These are phyloP conservation scores for Colaptes auratus DNA, from an alignment of 2,113 vertebrate species.

Conservation along the genomic window DNA sequence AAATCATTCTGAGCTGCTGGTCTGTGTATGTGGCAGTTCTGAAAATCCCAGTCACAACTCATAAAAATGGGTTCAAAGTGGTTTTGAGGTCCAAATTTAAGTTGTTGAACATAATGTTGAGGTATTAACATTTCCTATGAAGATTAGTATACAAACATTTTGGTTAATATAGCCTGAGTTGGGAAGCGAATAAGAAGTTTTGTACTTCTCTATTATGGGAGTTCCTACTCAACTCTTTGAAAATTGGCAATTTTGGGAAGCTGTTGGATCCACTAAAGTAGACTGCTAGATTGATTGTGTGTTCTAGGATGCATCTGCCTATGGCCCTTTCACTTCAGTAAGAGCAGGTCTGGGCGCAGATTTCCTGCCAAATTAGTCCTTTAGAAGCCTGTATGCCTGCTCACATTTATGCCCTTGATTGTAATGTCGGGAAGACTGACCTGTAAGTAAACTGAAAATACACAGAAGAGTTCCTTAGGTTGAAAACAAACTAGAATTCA, in stretches of 20 bases:
- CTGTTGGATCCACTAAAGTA: background rate
- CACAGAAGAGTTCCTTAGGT: background rate
- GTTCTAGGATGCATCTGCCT: background rate
- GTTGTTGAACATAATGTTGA: background rate
- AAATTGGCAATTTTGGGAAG: background rate
- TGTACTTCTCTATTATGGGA: background rate
- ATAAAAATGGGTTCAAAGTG: background rate
- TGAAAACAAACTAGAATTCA: background rate
- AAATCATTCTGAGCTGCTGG: background rate
- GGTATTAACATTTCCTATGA: background rate
- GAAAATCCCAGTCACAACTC: background rate
- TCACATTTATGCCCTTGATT: background rate
- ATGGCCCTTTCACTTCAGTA: background rate
- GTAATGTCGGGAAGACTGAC: background rate
- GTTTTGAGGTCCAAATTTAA: background rate
- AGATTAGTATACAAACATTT: background rate
- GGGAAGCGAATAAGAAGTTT: background rate
- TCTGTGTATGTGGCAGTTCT: background rate
- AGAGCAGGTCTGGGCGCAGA: background rate
- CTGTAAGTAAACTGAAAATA: background rate
- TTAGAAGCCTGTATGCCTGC: background rate
- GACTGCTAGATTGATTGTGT: rapidly evolving
- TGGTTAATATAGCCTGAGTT: background rate
- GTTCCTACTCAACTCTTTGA: background rate
- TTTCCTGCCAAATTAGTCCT: background rate